Base-by-base conservation (phyloP, 2,888 invertebrate genomes). In the Epicampocera succincta region DNA sequence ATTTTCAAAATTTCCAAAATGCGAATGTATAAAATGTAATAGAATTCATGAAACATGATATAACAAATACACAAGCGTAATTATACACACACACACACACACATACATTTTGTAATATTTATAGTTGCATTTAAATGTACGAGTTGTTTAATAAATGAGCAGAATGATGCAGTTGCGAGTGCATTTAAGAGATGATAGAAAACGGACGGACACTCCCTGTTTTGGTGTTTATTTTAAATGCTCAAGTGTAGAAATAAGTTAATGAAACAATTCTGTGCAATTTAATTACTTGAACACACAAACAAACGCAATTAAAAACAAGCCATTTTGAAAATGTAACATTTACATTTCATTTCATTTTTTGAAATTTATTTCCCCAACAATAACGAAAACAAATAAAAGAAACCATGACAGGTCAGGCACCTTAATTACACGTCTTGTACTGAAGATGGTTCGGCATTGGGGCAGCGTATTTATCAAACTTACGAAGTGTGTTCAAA, bases 181-280 rank as follows among this genome's bases (percentile, higher is more conserved):
- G 15, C 44, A 60, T 40, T 78, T 66, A 61, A 74, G 71, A 78
- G 74, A 74, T 82, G 82, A 82, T 74, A 78, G 21, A 21, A 65
- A 17, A 48, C 65, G 17, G 38, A 74, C 74, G 40, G 66, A 68
- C 68, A 68, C 50, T 74, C 33, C 69, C 74, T 74, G 65, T 71
- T 78, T 56, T 33, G 72, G 74, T 82, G 78, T 82, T 78, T 75
- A 66, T 61, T 82, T 71, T 78, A 82, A 66, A 82, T 60, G 74
- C 58, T 71, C 61, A 65, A 52, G 65, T 60, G 54, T 54, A 71
- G 40, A 61, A 73, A 68, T 58, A 74, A 69, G 71, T 75, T 75
- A 74, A 72, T 78, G 71, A 78, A 78, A 82, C 54, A 48, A 42
- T 74, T 82, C 77, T 65, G 65, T 77, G 73, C 52, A 74, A 82